phyloP scores from a whole-genome alignment of 2,113 vertebrate species.

The Aleadryas rufinucha region DNA sequence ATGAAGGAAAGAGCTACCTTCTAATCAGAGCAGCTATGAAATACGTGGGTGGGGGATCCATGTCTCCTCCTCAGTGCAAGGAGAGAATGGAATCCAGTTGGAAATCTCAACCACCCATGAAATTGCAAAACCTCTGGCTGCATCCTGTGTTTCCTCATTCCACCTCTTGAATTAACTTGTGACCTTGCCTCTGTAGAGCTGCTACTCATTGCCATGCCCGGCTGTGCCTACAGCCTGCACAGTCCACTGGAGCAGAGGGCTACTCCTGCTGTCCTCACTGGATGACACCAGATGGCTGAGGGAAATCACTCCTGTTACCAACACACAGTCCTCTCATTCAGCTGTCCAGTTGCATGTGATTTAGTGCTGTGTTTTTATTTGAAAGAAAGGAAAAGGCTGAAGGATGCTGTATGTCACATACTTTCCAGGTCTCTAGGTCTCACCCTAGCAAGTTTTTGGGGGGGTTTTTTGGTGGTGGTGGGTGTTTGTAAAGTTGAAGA shows the following conservation, averaged over 20 bases:
- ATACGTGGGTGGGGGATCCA: neutral
- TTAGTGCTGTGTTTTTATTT: neutral
- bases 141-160: neutral
- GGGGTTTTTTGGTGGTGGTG: neutral
- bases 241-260: neutral
- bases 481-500: neutral
- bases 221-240: neutral
- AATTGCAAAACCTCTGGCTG: constrained; percentile 32
- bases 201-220: fast-evolving
- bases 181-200: neutral
- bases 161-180: neutral
- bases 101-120: constrained; percentile 29
- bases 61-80: neutral
- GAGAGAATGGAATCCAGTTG: neutral
- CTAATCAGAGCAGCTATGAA: neutral
- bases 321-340: neutral
- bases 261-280: neutral
- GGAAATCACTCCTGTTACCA: neutral
- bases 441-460: neutral
- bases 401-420: neutral
- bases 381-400: neutral
- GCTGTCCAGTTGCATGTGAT: fast-evolving
- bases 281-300: neutral
- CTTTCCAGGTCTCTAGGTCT: neutral
- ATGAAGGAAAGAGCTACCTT: neutral